These are phyloP conservation scores for Lophotriccus pileatus DNA, from an alignment of 2,797 vertebrate genomes.

Conservation along the genomic window DNA sequence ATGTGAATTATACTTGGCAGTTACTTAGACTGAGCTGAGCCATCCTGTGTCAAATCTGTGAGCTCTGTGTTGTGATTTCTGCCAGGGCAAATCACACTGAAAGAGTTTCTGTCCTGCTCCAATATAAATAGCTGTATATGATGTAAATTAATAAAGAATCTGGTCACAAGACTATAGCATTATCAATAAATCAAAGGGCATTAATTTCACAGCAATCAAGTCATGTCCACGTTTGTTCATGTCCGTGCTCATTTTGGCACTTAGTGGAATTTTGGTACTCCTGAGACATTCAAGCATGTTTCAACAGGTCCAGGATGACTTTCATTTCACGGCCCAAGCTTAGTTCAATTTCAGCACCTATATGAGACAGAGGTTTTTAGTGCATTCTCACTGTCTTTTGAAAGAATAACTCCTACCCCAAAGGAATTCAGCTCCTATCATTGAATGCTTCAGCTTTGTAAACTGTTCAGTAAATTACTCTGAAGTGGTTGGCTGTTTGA, in stretches of 20 bases:
- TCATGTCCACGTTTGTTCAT: background rate
- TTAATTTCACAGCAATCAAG: background rate
- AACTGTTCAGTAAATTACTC: background rate
- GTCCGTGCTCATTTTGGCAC: background rate
- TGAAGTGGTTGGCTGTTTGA: background rate
- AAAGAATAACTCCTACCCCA: background rate
- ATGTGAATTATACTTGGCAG: background rate
- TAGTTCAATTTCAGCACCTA: background rate
- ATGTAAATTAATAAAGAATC: background rate
- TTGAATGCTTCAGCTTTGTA: background rate
- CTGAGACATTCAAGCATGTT: background rate
- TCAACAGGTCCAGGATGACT: background rate
- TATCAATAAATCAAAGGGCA: background rate
- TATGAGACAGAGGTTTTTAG: background rate
- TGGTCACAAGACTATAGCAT: background rate
- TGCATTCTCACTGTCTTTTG: background rate
- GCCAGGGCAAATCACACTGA: background rate
- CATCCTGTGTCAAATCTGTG: rapidly evolving
- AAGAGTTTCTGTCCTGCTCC: background rate
- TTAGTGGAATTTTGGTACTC: background rate
- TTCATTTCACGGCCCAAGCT: background rate
- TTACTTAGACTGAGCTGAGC: background rate
- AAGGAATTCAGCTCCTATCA: background rate
- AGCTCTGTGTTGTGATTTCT: background rate
- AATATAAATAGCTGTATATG: background rate